A percentile compares a stretch with the other conserved stretches of the same genome.
phyloP scores from a whole-genome alignment of 2,797 vertebrate genomes.

The Hemibagrus guttatus region DNA sequence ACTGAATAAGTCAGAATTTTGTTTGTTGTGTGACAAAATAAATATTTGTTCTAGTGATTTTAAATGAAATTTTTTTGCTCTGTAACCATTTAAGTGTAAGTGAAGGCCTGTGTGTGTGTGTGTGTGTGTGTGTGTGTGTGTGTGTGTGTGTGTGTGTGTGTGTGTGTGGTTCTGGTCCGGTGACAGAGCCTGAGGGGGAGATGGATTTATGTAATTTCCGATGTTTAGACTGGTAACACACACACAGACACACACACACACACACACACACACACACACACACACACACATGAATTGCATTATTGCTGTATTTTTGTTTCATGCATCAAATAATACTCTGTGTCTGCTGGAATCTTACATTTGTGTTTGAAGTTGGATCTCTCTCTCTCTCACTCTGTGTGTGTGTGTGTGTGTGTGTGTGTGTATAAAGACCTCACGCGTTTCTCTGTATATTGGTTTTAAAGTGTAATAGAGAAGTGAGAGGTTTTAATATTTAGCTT shows the following conservation, averaged over 20 bases:
- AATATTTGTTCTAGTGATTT: not conserved
- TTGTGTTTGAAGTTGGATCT: conserved; percentile 29
- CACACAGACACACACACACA: not conserved
- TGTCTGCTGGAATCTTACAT: conserved; percentile 36
- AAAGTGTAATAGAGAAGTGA: not conserved
- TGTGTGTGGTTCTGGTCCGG: not conserved
- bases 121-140: conserved; percentile 1
- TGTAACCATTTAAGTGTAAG: not conserved
- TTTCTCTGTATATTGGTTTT: not conserved
- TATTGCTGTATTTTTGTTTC: conserved; percentile 41
- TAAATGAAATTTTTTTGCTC: not conserved
- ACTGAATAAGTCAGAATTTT: no score
- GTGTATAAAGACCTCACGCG: not conserved
- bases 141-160: conserved; percentile 17
- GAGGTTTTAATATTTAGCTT: not conserved
- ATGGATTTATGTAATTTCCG: not conserved
- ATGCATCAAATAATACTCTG: conserved; percentile 29
- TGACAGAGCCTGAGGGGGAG: not conserved
- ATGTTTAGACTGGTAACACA: not conserved
- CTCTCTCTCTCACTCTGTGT: conserved; percentile 9
- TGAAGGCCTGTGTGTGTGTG: not conserved
- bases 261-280: not conserved
- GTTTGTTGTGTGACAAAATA: not conserved
- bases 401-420: conserved; percentile 41
- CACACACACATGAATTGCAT: not conserved